Conservation (phyloP, 2,113 vertebrate genomes). For the Ceuthmochares aereus region DNA sequence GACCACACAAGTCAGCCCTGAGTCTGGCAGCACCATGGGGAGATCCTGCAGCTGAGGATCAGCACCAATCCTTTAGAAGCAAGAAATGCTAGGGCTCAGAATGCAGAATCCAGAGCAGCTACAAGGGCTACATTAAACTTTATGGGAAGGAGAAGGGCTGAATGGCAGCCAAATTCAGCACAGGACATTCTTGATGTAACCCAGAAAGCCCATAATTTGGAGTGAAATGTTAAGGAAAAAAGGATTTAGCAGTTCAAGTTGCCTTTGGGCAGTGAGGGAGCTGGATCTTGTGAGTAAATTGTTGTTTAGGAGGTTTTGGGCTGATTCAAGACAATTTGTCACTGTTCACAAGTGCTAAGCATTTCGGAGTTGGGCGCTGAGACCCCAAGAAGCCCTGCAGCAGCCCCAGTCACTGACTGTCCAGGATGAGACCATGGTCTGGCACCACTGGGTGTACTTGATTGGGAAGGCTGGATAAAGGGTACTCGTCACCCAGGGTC, state of each 20-base stretch:
- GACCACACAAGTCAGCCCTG: background rate
- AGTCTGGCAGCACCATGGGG: background rate
- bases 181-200: background rate
- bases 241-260: accelerated
- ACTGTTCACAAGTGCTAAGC: background rate
- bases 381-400: background rate
- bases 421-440: too few species aligned
- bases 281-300: background rate
- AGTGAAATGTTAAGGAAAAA: background rate
- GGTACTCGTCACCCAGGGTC: too few species aligned
- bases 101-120: accelerated
- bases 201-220: background rate
- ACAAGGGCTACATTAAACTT: background rate
- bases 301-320: too few species aligned
- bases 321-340: background rate
- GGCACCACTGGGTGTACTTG: too few species aligned
- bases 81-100: background rate
- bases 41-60: background rate
- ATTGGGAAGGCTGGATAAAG: too few species aligned
- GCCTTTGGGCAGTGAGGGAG: background rate
- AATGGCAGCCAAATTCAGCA: too few species aligned
- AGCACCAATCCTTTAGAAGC: background rate
- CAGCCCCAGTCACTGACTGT: too few species aligned
- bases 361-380: background rate
- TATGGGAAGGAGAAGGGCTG: background rate